Evolutionary conservation across 2,113 vertebrate species (phyloP).

Genomic region (Thymallus thymallus): DNA sequence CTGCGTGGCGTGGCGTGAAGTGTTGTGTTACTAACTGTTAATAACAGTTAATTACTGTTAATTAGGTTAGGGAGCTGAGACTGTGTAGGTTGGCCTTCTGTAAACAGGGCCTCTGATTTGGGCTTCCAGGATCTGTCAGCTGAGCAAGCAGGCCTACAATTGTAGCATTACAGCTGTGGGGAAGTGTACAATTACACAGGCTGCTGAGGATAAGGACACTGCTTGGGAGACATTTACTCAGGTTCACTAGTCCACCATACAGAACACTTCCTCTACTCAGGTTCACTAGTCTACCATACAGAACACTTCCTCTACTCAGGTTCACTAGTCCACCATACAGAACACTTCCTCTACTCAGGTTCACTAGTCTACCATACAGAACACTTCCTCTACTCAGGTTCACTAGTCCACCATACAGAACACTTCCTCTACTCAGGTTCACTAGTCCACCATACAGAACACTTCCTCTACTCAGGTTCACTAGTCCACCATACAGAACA

Average conservation of each 20-base stretch:
- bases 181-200: conserved; percentile 50
- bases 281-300: not conserved
- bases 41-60: no score
- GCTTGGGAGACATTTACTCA: conserved; percentile 7
- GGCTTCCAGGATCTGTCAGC: conserved; percentile 60
- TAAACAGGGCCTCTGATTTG: conserved; percentile 61
- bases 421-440: conserved; percentile 11
- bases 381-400: conserved; percentile 10
- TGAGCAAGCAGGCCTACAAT: conserved; percentile 52
- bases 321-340: not conserved
- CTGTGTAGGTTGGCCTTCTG: conserved; percentile 59
- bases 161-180: conserved; percentile 47
- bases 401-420: not conserved
- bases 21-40: conserved; percentile 60
- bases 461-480: conserved; percentile 12
- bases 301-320: conserved; percentile 4
- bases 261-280: no score
- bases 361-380: not conserved
- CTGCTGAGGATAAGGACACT: conserved; percentile 16
- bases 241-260: no score
- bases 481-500: no score
- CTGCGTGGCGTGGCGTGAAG: conserved; percentile 35
- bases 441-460: not conserved
- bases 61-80: conserved; percentile 65
- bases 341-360: conserved; percentile 6